Evolutionary conservation across 2,113 vertebrate species (phyloP).

Genomic region (Rhombomys opimus): DNA sequence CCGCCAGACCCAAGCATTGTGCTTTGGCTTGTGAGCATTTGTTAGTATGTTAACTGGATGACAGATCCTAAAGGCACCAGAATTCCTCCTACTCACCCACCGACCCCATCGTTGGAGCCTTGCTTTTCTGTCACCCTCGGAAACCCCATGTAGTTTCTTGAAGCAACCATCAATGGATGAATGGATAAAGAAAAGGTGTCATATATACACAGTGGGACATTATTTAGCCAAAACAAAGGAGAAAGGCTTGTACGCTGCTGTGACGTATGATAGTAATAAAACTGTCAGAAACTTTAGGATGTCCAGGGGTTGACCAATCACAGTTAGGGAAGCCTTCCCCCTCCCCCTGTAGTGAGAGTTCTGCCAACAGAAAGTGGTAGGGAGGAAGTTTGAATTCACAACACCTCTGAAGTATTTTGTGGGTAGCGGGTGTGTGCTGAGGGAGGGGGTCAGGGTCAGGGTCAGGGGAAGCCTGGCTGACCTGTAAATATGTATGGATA

Average conservation of each 20-base stretch:
- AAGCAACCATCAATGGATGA: not conserved
- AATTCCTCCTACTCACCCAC: not conserved
- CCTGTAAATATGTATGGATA: not conserved
- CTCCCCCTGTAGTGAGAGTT: not conserved
- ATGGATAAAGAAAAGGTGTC: not conserved
- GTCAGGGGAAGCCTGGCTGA: not conserved
- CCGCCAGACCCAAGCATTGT: too few relatives aligned
- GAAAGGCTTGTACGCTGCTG: not conserved
- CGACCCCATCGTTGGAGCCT: not conserved
- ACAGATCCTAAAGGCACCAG: not conserved
- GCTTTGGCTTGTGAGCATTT: not conserved
- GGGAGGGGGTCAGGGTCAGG: not conserved
- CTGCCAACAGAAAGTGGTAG: not conserved
- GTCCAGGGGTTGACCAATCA: not conserved
- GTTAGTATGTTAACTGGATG: not conserved
- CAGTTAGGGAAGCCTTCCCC: too few relatives aligned
- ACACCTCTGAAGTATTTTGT: not conserved
- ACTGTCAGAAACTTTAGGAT: not conserved
- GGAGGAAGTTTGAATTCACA: not conserved
- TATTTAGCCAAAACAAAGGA: not conserved
- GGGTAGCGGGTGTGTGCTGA: not conserved
- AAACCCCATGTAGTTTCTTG: not conserved
- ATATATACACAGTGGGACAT: not conserved
- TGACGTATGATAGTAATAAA: not conserved
- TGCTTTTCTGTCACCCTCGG: not conserved